Percentiles rank a stretch among this genome's conserved stretches.
phyloP scores from a whole-genome alignment of 2,888 invertebrate genomes.

The Oasisia sp. region DNA sequence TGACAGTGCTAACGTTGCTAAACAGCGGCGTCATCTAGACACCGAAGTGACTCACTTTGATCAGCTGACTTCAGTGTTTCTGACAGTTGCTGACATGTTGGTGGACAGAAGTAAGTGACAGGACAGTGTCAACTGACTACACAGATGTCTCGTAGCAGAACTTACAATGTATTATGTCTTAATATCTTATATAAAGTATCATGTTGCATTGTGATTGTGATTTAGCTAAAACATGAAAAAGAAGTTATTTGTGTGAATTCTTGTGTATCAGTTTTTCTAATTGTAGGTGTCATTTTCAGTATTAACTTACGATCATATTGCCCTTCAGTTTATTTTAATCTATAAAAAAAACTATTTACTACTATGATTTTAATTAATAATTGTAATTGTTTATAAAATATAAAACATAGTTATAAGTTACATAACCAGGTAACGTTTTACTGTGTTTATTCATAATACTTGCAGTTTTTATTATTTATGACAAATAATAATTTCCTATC shows the following conservation, averaged over 20 bases:
- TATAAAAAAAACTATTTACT: neutral
- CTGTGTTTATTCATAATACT: too few relatives aligned
- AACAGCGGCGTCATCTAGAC: slow-evolving; percentile 17
- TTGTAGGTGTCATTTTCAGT: neutral
- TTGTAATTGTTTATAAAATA: neutral
- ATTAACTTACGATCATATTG: neutral
- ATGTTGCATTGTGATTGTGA: too few relatives aligned
- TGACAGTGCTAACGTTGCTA: neutral
- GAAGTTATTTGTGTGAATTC: too few relatives aligned
- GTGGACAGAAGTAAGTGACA: slow-evolving; percentile 21
- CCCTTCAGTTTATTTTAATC: neutral
- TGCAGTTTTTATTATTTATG: too few relatives aligned
- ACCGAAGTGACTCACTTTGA: slow-evolving; percentile 25
- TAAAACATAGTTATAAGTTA: too few relatives aligned
- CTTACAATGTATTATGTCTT: too few relatives aligned
- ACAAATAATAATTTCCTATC: too few relatives aligned
- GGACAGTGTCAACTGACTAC: neutral
- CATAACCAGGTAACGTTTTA: too few relatives aligned
- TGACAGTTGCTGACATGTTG: slow-evolving; percentile 29
- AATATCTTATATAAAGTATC: too few relatives aligned
- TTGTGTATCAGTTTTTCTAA: neutral
- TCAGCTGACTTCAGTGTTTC: slow-evolving; percentile 27
- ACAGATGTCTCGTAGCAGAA: neutral
- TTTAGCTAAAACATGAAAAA: too few relatives aligned
- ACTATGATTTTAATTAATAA: neutral